Base-by-base conservation (phyloP, 2,113 vertebrate species). In the Leptobrachium ailaonicum region DNA sequence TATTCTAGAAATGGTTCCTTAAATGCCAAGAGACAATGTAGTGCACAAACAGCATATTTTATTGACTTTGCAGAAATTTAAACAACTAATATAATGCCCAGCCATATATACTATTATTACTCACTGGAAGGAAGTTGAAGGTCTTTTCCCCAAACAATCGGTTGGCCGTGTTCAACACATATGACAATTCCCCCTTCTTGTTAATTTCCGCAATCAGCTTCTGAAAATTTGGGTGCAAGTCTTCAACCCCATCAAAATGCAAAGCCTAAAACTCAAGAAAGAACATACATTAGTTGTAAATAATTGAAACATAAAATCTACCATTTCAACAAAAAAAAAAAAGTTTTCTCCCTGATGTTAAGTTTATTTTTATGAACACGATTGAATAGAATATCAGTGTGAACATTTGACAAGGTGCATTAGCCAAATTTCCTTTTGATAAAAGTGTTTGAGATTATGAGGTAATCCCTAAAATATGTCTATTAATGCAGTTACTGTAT, bases 131-230 rank as follows among this genome's bases (percentile, higher is more conserved):
- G 85, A 99, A 97, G 67, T 78, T 82, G 67, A 89, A 92, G 0
- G 90, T 93, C 44, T 92, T 91, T 83, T 98, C 96, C 84, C 95
- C 97, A 20, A 94, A 99, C 2, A 99, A 87, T 11, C 93, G 93
- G 63, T 89, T 99, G 79, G 96, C 97, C 5, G 96, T 83, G 81
- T 91, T 94, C 72, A 98, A 87, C 68, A 91, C 86, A 76, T 94
- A 95, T 0, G 92, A 87, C 0, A 92, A 88, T 1, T 89, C 86
- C 43, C 88, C 88, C 0, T 80, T 88, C 7, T 91, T 92, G 88
- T 95, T 96, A 84, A 99, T 90, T 2, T 92, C 89, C 2, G 14
- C 9, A 13, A 88, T 94, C 77, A 98, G 91, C 0, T 71, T 60
- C 82, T 92, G 89, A 72, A 98, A 95, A 20, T 87, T 85, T 45